These are phyloP conservation scores for Dicranocentrus wangi DNA, from an alignment of 2,888 invertebrate species.

Conservation along the genomic window DNA sequence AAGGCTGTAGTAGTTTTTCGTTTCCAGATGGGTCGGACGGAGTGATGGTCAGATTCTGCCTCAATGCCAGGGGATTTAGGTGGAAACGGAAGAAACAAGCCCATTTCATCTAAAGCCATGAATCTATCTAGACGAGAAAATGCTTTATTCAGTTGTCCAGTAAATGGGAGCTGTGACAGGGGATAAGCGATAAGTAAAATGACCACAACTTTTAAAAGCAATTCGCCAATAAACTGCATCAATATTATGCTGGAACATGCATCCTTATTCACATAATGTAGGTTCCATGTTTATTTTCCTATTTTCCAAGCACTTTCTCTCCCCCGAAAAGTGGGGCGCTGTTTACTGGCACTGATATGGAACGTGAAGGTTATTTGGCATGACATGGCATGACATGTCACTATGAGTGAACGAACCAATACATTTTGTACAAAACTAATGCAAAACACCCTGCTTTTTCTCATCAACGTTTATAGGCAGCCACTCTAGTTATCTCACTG, in stretches of 20 bases:
- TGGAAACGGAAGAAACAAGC: neutral
- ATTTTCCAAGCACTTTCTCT: slow-evolving; percentile 24
- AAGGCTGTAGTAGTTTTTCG: neutral
- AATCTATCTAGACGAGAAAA: too few species aligned
- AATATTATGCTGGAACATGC: neutral
- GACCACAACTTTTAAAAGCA: slow-evolving; percentile 21
- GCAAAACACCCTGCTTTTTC: neutral
- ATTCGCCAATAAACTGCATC: slow-evolving; percentile 24
- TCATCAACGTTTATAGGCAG: neutral
- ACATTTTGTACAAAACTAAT: neutral
- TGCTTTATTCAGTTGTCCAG: neutral
- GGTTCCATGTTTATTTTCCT: slow-evolving; percentile 39
- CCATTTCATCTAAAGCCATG: neutral
- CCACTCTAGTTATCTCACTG: too few species aligned
- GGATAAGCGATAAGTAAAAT: slow-evolving; percentile 7
- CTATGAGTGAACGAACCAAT: neutral
- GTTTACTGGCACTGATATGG: slow-evolving; percentile 17
- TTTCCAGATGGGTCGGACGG: slow-evolving; percentile 8
- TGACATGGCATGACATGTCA: slow-evolving; percentile 46
- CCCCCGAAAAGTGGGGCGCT: slow-evolving; percentile 28
- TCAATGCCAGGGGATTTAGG: slow-evolving; percentile 36
- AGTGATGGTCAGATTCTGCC: slow-evolving; percentile 28
- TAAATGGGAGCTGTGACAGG: too few species aligned
- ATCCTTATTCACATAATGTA: neutral
- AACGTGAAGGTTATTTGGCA: slow-evolving; percentile 15